Evolutionary conservation across 1,140 invertebrate species (phyloP), one percentile per base, ranked within the genome.

Genomic region (Probaryconus sp.): DNA sequence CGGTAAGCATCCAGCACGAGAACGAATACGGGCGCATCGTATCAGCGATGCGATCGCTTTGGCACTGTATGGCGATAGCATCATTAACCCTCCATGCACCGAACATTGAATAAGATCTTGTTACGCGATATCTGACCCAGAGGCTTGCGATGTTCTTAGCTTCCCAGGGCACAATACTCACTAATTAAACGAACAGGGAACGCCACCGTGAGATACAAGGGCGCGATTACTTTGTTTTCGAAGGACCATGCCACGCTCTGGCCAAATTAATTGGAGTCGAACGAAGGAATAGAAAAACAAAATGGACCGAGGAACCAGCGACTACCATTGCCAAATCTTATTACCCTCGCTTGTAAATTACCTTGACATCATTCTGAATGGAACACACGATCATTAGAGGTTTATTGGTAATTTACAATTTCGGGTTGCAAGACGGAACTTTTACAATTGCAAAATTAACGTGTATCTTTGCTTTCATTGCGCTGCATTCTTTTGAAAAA

Each of bases 61-160:
- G 84, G 85, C 85, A 87, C 85, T 86, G 85, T 81, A 79, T 80
- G 81, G 82, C 85, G 85, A 87, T 87, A 87, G 85, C 84, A 87
- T 86, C 85, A 83, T 87, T 85, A 87, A 85, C 84, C 85, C 83
- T 80, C 79, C 58, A 74, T 79, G 81, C 78, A 79, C 76, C 78
- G 80, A 83, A 85, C 82, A 81, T 80, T 79, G 84, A 83, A 85
- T 84, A 82, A 87, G 85, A 87, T 87, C 83, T 87, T 86, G 85
- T 87, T 85, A 83, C 80, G 79, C 81, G 85, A 87, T 87, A 86
- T 58, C 56, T 70, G 53, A 73, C 70, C 73, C 60, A 58, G 50
- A 58, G 65, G 68, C 73, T 76, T 64, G 69, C 72, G 61, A 63
- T 78, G 63, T 56, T 73, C 58, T 21, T 33, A 53, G 60, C 71